Evolutionary conservation across 2,113 vertebrate genomes (phyloP).

Genomic region (Peromyscus maniculatus): DNA sequence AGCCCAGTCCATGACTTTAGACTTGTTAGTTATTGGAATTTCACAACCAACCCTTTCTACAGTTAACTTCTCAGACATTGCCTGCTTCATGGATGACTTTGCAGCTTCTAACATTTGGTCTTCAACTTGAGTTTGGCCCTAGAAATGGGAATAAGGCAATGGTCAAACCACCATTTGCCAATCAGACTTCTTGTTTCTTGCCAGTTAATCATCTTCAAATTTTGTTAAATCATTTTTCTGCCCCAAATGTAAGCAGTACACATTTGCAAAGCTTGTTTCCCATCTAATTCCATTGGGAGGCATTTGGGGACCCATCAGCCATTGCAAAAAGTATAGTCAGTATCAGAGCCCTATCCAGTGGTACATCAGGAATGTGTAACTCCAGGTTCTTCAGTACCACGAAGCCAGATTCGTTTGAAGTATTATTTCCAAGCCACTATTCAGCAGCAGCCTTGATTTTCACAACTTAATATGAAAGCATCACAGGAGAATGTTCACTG

Average conservation of each 20-base stretch:
- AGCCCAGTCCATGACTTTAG: constrained; percentile 54
- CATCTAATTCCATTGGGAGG: constrained; percentile 32
- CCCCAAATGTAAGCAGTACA: constrained; percentile 59
- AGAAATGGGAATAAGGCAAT: constrained; percentile 61
- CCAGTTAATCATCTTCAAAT: constrained; percentile 47
- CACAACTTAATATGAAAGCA: constrained; percentile 56
- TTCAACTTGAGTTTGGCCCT: constrained; percentile 58
- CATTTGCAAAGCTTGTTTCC: constrained; percentile 40
- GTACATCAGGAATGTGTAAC: constrained; percentile 49
- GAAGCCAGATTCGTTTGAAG: constrained; percentile 80
- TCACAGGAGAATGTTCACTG: constrained; percentile 69
- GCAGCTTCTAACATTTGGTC: constrained; percentile 45
- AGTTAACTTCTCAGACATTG: constrained; percentile 70
- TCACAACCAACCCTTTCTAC: constrained; percentile 79
- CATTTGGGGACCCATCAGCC: constrained; percentile 67
- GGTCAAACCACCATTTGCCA: constrained; percentile 47
- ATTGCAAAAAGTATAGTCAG: constrained; percentile 43
- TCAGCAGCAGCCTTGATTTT: constrained; percentile 77
- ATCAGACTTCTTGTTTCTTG: constrained; percentile 62
- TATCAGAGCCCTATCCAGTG: constrained; percentile 45
- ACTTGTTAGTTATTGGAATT: constrained; percentile 66
- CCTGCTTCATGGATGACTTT: constrained; percentile 60
- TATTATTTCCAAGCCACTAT: constrained; percentile 53
- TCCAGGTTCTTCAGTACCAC: constrained; percentile 80
- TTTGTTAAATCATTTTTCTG: constrained; percentile 62